Base-by-base conservation (phyloP, 1,140 invertebrate species). In the Triops longicaudatus region DNA sequence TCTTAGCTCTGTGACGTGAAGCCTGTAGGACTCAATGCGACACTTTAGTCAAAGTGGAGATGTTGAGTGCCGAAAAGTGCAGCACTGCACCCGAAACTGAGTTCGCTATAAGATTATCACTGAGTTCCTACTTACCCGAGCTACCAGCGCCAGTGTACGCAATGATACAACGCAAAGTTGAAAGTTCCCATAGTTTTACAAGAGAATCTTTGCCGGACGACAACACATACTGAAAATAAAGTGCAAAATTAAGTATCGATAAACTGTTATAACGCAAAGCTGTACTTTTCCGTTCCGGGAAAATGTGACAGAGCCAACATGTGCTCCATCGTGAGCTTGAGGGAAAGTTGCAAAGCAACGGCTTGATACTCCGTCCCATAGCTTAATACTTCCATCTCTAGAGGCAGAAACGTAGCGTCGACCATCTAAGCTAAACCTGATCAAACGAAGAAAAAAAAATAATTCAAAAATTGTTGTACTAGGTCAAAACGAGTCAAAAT, bases 151-250 rank as follows among this genome's bases (percentile, higher is more conserved):
- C 94, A 85, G 92, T 95, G 84, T 98, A 99, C 0, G 96, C 95
- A 81, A 98, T 98, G 26, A 99, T 87, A 86, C 96, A 98, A 72
- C 97, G 87, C 81, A 93, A 96, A 26, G 97, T 98, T 0, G 96
- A 96, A 76, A 99, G 84, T 84, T 99, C 98, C 98, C 98, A 99
- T 37, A 99, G 85, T 85, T 98, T 98, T 6, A 99, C 96, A 43
- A 97, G 86, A 0, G 96, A 98, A 86, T 99, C 98, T 86, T 97
- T 93, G 9, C 96, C 97, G 75, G 94, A 93, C 0, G 97, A 97
- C 3, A 99, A 83, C 41, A 99, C 86, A 85, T 99, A 99, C 94
- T 97, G 88, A 86, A 83, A 78, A 14, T 3, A 74, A 10, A 77
- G 28, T 73, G 7, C 26, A 73, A n/a, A n/a, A 73, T 26, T 26